These are phyloP conservation scores for Drosophila aff. DNA, from an alignment of 1,140 invertebrate species.

Conservation along the genomic window DNA sequence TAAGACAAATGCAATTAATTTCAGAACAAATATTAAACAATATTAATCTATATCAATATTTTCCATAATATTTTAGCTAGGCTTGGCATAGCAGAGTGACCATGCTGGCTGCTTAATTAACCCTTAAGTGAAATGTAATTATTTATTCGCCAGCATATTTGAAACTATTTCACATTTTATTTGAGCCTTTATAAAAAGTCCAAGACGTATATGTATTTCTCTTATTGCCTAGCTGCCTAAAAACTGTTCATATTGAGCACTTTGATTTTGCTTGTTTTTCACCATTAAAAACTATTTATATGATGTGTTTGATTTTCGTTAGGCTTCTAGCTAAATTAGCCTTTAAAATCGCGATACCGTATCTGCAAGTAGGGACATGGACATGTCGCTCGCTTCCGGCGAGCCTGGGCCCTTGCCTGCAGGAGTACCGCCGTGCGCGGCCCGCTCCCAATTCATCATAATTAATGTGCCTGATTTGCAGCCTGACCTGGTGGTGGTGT, in stretches of 20 bases:
- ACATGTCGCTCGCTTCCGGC: conserved; percentile 1
- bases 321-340: background rate
- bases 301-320: accelerated
- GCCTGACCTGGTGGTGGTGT: conserved; percentile 39
- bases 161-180: too few relatives aligned
- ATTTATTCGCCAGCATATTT: background rate
- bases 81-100: background rate
- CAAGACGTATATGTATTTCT: too few relatives aligned
- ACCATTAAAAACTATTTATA: background rate
- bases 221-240: background rate
- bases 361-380: background rate
- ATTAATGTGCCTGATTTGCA: conserved; percentile 79
- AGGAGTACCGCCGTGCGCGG: too few relatives aligned
- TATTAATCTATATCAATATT: too few relatives aligned
- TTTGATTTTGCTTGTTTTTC: background rate
- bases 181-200: too few relatives aligned
- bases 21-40: background rate
- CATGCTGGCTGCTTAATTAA: background rate
- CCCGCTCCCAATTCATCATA: conserved; percentile 64
- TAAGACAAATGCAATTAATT: background rate
- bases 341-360: background rate
- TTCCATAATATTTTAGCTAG: too few relatives aligned
- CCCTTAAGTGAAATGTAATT: background rate
- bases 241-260: background rate
- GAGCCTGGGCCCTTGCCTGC: background rate